A percentile compares a stretch with the other conserved stretches of the same genome.
These are phyloP conservation scores for Pseudomyrmex flavicornis DNA, from an alignment of 1,140 invertebrate genomes.

Conservation along the genomic window DNA sequence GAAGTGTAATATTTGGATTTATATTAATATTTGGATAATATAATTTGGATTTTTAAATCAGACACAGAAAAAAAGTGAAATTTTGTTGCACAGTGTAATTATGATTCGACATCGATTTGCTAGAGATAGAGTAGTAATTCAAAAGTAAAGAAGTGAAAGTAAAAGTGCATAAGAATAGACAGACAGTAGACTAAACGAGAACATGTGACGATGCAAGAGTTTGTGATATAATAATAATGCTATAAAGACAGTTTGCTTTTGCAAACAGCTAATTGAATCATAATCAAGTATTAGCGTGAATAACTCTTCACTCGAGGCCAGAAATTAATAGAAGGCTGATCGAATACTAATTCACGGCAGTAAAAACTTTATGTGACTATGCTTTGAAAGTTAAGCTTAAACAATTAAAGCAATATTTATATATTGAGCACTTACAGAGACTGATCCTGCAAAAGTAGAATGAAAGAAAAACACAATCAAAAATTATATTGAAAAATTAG, in stretches of 20 bases:
- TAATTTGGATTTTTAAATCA: no score
- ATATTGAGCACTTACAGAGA: background rate
- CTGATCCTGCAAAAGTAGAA: background rate
- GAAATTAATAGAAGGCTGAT: slow-evolving; percentile 3
- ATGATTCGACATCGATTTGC: no score
- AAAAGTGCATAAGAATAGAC: slow-evolving; percentile 12
- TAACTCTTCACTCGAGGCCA: slow-evolving; percentile 14
- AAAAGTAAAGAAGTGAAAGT: background rate
- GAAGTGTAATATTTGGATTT: no score
- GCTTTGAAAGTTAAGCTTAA: background rate
- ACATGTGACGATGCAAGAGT: background rate
- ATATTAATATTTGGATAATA: no score
- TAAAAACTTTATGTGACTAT: background rate
- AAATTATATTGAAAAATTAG: background rate
- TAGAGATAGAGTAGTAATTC: no score
- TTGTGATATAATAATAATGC: slow-evolving; percentile 40
- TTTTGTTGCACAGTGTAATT: no score
- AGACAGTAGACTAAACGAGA: background rate
- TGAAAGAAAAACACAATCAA: background rate
- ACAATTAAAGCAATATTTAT: no score
- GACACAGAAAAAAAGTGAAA: no score
- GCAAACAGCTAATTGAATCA: background rate
- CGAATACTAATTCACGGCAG: slow-evolving; percentile 22
- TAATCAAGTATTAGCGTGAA: slow-evolving; percentile 17
- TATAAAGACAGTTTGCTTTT: slow-evolving; percentile 12